Evolutionary conservation across 2,113 vertebrate species (phyloP).

Genomic region (Amblyornis subalaris): DNA sequence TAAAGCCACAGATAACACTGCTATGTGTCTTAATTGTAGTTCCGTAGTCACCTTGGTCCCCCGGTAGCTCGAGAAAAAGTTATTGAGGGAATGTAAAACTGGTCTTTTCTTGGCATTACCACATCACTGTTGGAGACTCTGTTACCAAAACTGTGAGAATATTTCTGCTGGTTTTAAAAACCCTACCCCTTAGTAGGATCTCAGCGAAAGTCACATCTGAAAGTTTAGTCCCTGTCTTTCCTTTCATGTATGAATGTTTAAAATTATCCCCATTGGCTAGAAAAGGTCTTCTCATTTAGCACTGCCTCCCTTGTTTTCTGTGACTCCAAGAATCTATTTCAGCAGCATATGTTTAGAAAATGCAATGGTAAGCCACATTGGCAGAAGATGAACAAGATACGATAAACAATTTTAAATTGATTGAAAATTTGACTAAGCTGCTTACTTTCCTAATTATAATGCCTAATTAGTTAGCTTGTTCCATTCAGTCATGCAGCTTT

Average conservation of each 20-base stretch:
- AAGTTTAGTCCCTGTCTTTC: background rate
- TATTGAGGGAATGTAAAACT: background rate
- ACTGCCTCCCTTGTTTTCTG: background rate
- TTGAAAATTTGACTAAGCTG: constrained; percentile 1
- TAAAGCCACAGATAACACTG: background rate
- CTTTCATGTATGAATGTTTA: background rate
- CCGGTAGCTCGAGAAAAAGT: background rate
- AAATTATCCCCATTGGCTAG: background rate
- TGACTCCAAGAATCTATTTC: background rate
- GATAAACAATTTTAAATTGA: background rate
- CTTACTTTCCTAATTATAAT: constrained; percentile 29
- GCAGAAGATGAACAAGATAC: background rate
- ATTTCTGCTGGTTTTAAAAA: background rate
- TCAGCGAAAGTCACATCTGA: background rate
- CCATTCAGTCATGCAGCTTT: constrained; percentile 25
- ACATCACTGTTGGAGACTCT: background rate
- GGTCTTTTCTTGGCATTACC: background rate
- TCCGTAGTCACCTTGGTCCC: background rate
- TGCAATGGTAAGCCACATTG: background rate
- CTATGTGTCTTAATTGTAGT: fast-evolving
- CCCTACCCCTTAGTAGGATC: background rate
- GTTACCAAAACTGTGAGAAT: background rate
- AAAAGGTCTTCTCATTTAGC: background rate
- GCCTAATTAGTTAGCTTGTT: constrained; percentile 44
- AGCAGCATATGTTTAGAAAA: background rate